phyloP scores from a whole-genome alignment of 1,140 invertebrate species.

The Uloborus diversus region DNA sequence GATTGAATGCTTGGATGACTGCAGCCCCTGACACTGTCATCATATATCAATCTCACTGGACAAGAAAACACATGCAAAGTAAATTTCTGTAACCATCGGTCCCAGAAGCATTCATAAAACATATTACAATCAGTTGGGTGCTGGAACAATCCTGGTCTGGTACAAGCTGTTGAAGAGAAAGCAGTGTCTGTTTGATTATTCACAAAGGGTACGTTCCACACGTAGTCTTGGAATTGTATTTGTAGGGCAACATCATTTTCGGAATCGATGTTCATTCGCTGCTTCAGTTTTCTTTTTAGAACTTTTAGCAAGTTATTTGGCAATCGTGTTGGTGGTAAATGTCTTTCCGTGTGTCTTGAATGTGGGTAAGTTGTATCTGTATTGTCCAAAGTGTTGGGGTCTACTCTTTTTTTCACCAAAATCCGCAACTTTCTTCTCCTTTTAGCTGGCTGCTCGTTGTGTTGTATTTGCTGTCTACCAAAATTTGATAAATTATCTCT shows the following conservation, averaged over 20 bases:
- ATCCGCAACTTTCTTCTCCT: conserved; percentile 21
- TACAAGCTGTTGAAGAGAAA: conserved; percentile 70
- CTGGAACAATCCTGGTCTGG: conserved; percentile 80
- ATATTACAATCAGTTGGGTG: conserved; percentile 85
- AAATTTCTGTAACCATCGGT: conserved; percentile 79
- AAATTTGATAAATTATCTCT: not conserved
- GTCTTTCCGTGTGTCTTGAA: not conserved
- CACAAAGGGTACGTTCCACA: conserved; percentile 47
- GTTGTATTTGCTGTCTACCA: not conserved
- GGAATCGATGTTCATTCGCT: not conserved
- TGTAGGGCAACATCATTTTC: conserved; percentile 25
- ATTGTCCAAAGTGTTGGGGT: not conserved
- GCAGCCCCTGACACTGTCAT: conserved; percentile 77
- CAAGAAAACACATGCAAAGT: conserved; percentile 83
- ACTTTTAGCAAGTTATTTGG: conserved; percentile 4
- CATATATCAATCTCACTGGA: conserved; percentile 79
- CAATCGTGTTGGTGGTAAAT: not conserved
- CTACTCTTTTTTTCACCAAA: conserved; percentile 9
- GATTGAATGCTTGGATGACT: conserved; percentile 14
- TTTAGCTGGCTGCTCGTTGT: not conserved
- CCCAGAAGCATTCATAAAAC: conserved; percentile 86
- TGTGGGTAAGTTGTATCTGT: not conserved
- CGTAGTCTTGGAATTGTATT: conserved; percentile 52
- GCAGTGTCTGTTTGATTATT: conserved; percentile 16
- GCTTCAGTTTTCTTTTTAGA: not conserved